Evolutionary conservation across 2,888 invertebrate species (phyloP).

Genomic region (Lasioglossum villosulum): DNA sequence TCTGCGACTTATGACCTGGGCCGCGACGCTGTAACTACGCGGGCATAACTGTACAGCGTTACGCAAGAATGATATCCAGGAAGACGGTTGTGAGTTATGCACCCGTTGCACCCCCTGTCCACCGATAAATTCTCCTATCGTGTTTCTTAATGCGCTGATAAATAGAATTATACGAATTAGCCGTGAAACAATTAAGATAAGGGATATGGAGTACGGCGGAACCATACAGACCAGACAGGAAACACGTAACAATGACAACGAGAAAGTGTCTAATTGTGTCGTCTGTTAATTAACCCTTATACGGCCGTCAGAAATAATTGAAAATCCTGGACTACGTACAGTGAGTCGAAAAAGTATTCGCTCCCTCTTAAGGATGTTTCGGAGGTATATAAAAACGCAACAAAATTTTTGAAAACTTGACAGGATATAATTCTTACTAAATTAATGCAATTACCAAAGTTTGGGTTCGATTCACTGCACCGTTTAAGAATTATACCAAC

Average conservation of each 20-base stretch:
- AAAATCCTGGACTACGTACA: not conserved
- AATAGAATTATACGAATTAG: not conserved
- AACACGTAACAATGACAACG: not conserved
- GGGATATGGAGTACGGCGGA: not conserved
- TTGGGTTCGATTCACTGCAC: too few relatives aligned
- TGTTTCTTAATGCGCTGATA: not conserved
- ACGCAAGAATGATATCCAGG: slow-evolving; percentile 26
- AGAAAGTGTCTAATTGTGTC: not conserved
- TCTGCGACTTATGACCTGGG: slow-evolving; percentile 36
- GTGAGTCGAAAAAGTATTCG: too few relatives aligned
- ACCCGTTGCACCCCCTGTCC: not conserved
- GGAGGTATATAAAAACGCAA: too few relatives aligned
- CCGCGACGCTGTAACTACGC: not conserved
- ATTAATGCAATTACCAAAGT: too few relatives aligned
- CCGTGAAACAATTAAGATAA: not conserved
- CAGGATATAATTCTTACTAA: too few relatives aligned
- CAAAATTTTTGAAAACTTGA: too few relatives aligned
- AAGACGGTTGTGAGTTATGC: slow-evolving; percentile 1
- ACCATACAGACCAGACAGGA: not conserved
- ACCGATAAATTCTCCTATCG: slow-evolving; percentile 12
- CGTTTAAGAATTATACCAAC: too few relatives aligned
- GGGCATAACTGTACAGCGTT: slow-evolving; percentile 3
- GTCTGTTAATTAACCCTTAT: not conserved
- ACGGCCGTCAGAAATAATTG: not conserved
- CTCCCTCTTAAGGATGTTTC: too few relatives aligned